Evolutionary conservation across 2,888 invertebrate genomes (phyloP).

Genomic region (Phyllotreta striolata): DNA sequence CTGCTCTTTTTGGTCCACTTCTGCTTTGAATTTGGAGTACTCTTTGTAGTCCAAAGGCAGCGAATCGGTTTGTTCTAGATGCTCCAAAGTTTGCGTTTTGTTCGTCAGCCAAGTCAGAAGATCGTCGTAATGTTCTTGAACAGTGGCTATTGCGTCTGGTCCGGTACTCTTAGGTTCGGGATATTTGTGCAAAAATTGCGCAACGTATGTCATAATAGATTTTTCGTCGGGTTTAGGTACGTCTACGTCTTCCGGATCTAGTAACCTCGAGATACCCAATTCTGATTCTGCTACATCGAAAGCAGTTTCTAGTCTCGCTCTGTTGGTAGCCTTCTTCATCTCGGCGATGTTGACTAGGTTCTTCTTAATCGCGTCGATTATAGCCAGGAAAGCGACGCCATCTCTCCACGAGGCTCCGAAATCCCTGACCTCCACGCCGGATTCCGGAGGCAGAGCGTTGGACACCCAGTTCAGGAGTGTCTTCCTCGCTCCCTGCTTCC

Average conservation of each 20-base stretch:
- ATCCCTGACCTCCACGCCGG: constrained; percentile 88
- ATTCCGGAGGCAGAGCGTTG: constrained; percentile 87
- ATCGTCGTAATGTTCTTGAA: constrained; percentile 83
- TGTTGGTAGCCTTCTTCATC: constrained; percentile 79
- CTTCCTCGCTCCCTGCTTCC: constrained; percentile 91
- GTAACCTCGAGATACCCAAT: constrained; percentile 80
- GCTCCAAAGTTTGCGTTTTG: constrained; percentile 78
- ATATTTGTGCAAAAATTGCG: constrained; percentile 96
- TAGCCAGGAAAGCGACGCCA: constrained; percentile 93
- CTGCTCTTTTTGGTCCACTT: constrained; percentile 76
- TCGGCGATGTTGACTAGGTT: constrained; percentile 89
- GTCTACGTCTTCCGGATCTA: constrained; percentile 96
- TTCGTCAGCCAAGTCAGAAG: constrained; percentile 84
- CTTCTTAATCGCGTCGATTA: constrained; percentile 93
- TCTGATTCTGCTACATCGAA: constrained; percentile 92
- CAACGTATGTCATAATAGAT: constrained; percentile 98
- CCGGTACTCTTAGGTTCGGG: constrained; percentile 84
- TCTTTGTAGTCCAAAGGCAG: constrained; percentile 83
- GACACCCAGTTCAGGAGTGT: constrained; percentile 94
- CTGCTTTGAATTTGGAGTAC: constrained; percentile 79
- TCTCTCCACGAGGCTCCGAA: constrained; percentile 97
- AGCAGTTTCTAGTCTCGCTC: constrained; percentile 87
- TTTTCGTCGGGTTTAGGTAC: constrained; percentile 96
- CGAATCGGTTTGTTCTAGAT: constrained; percentile 77
- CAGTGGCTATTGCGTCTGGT: constrained; percentile 76